phyloP scores from a whole-genome alignment of 2,113 vertebrate genomes.

The Cricetomys ansorgei region DNA sequence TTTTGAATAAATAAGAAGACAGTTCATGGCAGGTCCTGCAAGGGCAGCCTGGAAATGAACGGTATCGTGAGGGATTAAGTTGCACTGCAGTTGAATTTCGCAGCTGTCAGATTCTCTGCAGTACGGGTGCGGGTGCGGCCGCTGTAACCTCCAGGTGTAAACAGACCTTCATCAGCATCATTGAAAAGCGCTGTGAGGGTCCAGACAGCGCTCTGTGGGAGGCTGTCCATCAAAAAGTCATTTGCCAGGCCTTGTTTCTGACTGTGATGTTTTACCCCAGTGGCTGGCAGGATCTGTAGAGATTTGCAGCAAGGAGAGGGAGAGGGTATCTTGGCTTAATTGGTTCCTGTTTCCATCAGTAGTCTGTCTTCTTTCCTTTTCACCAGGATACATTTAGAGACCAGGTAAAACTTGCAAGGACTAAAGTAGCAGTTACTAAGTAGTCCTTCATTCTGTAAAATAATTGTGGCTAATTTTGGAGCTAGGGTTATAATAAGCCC shows the following conservation, averaged over 20 bases:
- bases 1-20: conserved; percentile 56
- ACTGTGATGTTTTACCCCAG: not conserved
- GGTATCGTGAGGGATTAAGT: conserved; percentile 38
- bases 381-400: not conserved
- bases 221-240: not conserved
- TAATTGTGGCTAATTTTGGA: not conserved
- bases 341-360: not conserved
- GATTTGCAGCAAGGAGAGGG: not conserved
- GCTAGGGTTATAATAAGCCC: no score
- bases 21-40: conserved; percentile 37
- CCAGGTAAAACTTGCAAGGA: not conserved
- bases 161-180: conserved; percentile 33
- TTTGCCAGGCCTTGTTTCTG: not conserved
- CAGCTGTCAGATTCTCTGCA: not conserved
- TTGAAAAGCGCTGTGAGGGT: conserved; percentile 33
- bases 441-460: conserved; percentile 38
- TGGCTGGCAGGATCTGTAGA: not conserved
- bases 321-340: not conserved
- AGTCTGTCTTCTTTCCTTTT: not conserved
- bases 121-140: not conserved
- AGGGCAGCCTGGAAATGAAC: conserved; percentile 46
- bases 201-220: not conserved
- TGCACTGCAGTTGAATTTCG: conserved; percentile 51
- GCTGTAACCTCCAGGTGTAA: conserved; percentile 67
- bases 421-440: not conserved